Evolutionary conservation across 2,888 invertebrate species (phyloP).

Genomic region (Lepidocyrtoides sp.): DNA sequence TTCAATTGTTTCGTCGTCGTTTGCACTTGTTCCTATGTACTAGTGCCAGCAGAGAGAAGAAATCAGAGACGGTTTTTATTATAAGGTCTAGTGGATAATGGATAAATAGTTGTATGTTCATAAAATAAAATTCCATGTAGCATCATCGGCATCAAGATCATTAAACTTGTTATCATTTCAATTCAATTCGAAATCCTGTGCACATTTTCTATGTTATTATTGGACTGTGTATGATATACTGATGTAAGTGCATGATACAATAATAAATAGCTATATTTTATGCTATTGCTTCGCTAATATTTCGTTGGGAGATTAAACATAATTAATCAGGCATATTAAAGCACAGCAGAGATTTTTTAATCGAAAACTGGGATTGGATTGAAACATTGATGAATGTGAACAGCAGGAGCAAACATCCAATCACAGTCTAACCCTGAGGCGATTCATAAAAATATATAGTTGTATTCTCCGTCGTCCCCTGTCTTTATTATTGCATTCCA

Average conservation of each 20-base stretch:
- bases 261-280: background rate
- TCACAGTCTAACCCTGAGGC: conserved; percentile 17
- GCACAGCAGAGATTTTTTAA: conserved; percentile 49
- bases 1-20: conserved; percentile 51
- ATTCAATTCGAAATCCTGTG: background rate
- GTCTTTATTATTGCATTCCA: background rate
- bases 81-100: background rate
- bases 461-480: background rate
- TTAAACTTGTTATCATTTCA: conserved; percentile 23
- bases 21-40: conserved; percentile 30
- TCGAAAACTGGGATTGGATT: conserved; percentile 56
- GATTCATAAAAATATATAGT: background rate
- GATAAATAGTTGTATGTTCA: background rate
- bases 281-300: background rate
- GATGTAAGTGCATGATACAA: background rate
- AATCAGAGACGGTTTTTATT: background rate
- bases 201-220: background rate
- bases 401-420: conserved; percentile 44
- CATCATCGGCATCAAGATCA: background rate
- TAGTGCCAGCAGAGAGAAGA: background rate
- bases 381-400: conserved; percentile 55
- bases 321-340: conserved; percentile 50
- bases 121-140: conserved; percentile 42
- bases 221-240: background rate
- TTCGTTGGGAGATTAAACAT: background rate